Conservation (phyloP, 2,888 invertebrate genomes). For the Scaptomyza flava region DNA sequence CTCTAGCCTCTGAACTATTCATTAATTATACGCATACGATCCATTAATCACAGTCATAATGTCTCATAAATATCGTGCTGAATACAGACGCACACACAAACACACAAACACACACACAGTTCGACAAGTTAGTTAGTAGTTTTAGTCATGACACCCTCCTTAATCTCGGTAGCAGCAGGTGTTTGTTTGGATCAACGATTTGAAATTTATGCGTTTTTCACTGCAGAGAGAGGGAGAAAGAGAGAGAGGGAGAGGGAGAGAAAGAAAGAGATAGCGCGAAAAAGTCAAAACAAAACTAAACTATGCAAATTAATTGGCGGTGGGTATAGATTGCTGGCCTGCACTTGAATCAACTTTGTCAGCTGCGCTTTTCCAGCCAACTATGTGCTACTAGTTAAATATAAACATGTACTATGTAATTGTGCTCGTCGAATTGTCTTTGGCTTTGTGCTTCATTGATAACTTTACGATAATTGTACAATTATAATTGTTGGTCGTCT, state of each 20-base stretch:
- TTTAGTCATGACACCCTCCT: background rate
- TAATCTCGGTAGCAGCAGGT: constrained; percentile 36
- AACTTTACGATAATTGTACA: constrained; percentile 25
- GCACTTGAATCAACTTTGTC: constrained; percentile 6
- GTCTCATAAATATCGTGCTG: constrained; percentile 15
- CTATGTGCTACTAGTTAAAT: constrained; percentile 10
- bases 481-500: constrained; percentile 25
- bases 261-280: background rate
- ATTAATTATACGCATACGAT: constrained; percentile 24
- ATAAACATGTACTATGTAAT: background rate
- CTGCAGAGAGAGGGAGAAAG: background rate
- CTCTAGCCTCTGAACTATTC: background rate
- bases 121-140: constrained; percentile 9
- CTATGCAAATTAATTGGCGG: constrained; percentile 39
- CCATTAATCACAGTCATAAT: constrained; percentile 35
- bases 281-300: constrained; percentile 11
- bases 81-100: too few relatives aligned
- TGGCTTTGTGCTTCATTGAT: constrained; percentile 22
- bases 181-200: constrained; percentile 29
- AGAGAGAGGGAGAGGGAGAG: too few relatives aligned
- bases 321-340: background rate
- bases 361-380: constrained; percentile 27
- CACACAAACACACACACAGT: background rate
- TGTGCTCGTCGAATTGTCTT: background rate
- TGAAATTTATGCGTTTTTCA: constrained; percentile 46